Evolutionary conservation across 2,797 vertebrate species (phyloP).

Genomic region (Lycodopsis pacificus): DNA sequence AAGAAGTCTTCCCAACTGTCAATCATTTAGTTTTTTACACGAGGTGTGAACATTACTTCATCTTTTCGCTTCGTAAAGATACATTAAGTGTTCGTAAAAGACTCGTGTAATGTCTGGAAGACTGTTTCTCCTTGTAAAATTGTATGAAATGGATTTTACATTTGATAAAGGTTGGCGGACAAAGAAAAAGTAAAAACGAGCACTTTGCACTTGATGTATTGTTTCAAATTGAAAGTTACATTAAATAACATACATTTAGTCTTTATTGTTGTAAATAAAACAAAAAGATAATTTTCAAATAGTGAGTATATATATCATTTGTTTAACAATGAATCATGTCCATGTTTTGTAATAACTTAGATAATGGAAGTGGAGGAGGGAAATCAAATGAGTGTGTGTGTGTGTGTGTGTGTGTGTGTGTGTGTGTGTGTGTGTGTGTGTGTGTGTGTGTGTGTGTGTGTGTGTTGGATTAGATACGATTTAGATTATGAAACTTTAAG

Average conservation of each 20-base stretch:
- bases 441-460: too few species aligned
- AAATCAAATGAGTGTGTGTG: background rate
- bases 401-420: background rate
- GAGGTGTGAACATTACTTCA: background rate
- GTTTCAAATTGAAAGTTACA: background rate
- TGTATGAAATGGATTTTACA: background rate
- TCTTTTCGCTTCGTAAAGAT: background rate
- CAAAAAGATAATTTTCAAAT: background rate
- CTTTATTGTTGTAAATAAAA: background rate
- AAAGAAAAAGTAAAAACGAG: background rate
- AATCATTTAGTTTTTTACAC: background rate
- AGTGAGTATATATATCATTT: background rate
- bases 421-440: too few species aligned
- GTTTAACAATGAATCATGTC: background rate
- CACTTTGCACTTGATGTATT: background rate
- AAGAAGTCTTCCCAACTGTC: background rate
- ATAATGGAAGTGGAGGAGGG: background rate
- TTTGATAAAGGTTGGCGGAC: background rate
- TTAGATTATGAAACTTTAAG: conserved; percentile 17
- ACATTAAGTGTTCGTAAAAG: background rate
- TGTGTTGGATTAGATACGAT: conserved; percentile 12
- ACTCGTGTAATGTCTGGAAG: background rate
- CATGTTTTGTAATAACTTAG: background rate
- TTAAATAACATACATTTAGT: background rate
- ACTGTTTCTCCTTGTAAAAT: background rate